A percentile compares a stretch with the other conserved stretches of the same genome.
Conservation (phyloP, 2,888 invertebrate genomes). For the Cryptus viduatorius region DNA sequence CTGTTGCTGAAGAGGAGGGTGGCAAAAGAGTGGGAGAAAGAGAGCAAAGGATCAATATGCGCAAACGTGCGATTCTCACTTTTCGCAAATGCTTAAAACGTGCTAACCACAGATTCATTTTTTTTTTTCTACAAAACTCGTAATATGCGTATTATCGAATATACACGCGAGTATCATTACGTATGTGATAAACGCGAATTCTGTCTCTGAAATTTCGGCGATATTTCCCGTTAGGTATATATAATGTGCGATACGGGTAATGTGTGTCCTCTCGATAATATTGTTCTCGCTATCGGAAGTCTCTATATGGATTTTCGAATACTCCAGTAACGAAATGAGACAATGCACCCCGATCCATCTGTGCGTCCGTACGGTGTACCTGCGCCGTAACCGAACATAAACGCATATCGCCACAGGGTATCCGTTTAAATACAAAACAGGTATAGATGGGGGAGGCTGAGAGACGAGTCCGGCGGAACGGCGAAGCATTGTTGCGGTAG, state of each 20-base stretch:
- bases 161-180: neutral
- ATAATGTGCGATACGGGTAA: neutral
- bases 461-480: conserved; percentile 18
- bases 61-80: conserved; percentile 57
- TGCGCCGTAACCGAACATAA: neutral
- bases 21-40: neutral
- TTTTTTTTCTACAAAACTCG: neutral
- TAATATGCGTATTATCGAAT: too few species aligned
- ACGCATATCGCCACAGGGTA: neutral
- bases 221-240: neutral
- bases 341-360: neutral
- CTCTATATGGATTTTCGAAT: neutral
- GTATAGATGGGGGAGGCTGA: conserved; percentile 4
- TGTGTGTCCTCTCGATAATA: neutral
- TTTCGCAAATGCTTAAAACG: conserved; percentile 42
- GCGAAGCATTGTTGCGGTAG: neutral
- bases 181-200: neutral
- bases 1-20: conserved; percentile 36
- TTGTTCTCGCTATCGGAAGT: conserved; percentile 2
- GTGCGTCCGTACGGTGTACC: neutral
- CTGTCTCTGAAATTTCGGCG: neutral
- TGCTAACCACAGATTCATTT: conserved; percentile 11
- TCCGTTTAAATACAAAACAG: neutral
- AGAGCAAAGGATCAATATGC: conserved; percentile 40
- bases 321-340: neutral